These are phyloP conservation scores for Hyperoodon ampullatus DNA, from an alignment of 2,113 vertebrate genomes.

Conservation along the genomic window DNA sequence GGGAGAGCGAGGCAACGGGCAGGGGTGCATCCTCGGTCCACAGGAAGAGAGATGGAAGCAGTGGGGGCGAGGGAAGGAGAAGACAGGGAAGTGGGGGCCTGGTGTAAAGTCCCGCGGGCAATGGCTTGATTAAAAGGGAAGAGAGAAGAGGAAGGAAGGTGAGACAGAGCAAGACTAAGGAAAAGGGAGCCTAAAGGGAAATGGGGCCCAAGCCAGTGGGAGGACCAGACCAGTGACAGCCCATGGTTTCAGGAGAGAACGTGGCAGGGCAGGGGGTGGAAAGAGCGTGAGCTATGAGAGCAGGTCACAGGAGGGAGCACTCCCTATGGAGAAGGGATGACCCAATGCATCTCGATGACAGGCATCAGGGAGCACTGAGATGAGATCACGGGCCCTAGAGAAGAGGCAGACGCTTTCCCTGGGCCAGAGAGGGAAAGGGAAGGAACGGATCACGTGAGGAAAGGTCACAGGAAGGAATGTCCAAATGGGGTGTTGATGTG, in stretches of 20 bases:
- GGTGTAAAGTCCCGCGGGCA: not conserved
- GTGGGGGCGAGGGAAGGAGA: not conserved
- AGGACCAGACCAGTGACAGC: not conserved
- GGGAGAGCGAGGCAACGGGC: not conserved
- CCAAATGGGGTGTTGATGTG: not conserved
- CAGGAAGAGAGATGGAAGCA: not conserved
- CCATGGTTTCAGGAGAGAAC: not conserved
- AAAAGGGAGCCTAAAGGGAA: not conserved
- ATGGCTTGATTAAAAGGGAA: not conserved
- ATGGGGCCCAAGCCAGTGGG: not conserved
- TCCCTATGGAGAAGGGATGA: not conserved
- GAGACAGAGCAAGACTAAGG: not conserved
- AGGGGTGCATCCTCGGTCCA: not conserved
- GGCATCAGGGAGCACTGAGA: not conserved
- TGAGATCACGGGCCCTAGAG: not conserved
- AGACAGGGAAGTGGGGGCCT: no score
- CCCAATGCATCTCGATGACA: not conserved
- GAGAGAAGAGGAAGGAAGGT: not conserved
- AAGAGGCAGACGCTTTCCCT: not conserved
- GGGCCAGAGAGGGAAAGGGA: not conserved
- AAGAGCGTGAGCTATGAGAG: not conserved
- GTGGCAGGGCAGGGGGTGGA: rapidly evolving
- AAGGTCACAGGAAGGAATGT: not conserved
- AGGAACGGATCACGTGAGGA: not conserved
- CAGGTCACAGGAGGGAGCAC: not conserved